phyloP scores from a whole-genome alignment of 1,140 invertebrate species.

The Drosophila murphyi region DNA sequence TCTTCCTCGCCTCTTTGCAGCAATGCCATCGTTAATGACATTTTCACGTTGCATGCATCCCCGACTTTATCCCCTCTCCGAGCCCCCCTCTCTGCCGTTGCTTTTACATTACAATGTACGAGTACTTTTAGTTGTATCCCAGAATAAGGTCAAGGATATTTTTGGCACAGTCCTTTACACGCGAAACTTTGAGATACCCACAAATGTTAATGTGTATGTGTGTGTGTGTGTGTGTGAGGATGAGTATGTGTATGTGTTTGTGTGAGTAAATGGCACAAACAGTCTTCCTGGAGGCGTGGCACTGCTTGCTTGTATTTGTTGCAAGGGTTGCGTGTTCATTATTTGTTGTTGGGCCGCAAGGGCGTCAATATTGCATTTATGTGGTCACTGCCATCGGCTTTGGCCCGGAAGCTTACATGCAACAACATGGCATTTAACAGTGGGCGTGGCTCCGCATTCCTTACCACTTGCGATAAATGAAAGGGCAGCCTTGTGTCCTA shows the following conservation, averaged over 20 bases:
- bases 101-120: slow-evolving; percentile 43
- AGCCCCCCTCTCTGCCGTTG: no score
- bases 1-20: slow-evolving; percentile 4
- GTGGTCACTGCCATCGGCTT: slow-evolving; percentile 38
- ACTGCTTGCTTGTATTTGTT: neutral
- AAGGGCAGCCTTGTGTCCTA: neutral
- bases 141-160: slow-evolving; percentile 71
- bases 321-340: slow-evolving; percentile 42
- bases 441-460: neutral
- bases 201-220: neutral
- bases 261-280: neutral
- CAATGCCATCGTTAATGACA: slow-evolving; percentile 56
- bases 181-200: slow-evolving; percentile 10
- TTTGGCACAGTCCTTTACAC: slow-evolving; percentile 21
- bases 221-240: neutral
- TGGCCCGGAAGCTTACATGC: slow-evolving; percentile 50
- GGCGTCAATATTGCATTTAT: slow-evolving; percentile 52
- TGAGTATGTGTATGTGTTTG: neutral
- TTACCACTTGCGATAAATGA: neutral
- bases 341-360: slow-evolving; percentile 5
- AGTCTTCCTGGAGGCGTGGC: slow-evolving; percentile 33
- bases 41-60: slow-evolving; percentile 39
- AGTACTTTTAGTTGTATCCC: slow-evolving; percentile 16
- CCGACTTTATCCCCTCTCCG: neutral
- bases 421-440: slow-evolving; percentile 2